These are phyloP conservation scores for Phallusia fumigata DNA, from an alignment of 23 tunicate genomes.

Conservation along the genomic window DNA sequence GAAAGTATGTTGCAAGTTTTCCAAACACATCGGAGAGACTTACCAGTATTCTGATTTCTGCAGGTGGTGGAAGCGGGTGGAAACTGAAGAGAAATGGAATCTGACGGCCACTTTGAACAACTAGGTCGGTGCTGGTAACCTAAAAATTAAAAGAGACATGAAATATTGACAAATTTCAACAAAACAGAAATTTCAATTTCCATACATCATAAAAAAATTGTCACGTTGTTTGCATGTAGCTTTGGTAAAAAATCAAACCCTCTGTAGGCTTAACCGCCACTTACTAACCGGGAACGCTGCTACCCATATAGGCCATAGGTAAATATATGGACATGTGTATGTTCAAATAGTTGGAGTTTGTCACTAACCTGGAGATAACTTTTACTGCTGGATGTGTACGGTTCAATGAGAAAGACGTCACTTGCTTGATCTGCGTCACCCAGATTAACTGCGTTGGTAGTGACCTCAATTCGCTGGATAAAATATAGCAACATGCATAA, in stretches of 20 bases:
- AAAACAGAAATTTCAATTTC: not conserved
- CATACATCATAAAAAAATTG: too few relatives aligned
- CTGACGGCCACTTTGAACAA: not conserved
- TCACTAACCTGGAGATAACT: constrained; percentile 35
- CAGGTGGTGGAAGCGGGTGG: constrained; percentile 19
- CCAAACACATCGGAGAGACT: constrained; percentile 11
- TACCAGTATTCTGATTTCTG: constrained; percentile 31
- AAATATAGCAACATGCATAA: too few relatives aligned
- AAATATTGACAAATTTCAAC: not conserved
- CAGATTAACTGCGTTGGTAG: not conserved
- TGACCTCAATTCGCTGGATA: constrained; percentile 1
- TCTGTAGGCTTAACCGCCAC: too few relatives aligned
- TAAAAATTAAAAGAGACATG: not conserved
- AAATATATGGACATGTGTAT: too few relatives aligned
- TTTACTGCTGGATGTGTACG: constrained; percentile 44
- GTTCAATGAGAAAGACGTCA: constrained; percentile 5
- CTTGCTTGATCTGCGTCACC: constrained; percentile 27
- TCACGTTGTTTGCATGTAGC: too few relatives aligned
- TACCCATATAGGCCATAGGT: too few relatives aligned
- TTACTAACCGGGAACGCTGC: too few relatives aligned
- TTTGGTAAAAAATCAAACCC: too few relatives aligned
- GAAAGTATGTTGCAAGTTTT: not conserved
- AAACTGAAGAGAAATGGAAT: not conserved
- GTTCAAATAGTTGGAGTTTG: not conserved
- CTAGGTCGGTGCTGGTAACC: not conserved